phyloP scores from a whole-genome alignment of 30 jellyfish, hydroid and myxozoan species.

The Aurelia aurita region DNA sequence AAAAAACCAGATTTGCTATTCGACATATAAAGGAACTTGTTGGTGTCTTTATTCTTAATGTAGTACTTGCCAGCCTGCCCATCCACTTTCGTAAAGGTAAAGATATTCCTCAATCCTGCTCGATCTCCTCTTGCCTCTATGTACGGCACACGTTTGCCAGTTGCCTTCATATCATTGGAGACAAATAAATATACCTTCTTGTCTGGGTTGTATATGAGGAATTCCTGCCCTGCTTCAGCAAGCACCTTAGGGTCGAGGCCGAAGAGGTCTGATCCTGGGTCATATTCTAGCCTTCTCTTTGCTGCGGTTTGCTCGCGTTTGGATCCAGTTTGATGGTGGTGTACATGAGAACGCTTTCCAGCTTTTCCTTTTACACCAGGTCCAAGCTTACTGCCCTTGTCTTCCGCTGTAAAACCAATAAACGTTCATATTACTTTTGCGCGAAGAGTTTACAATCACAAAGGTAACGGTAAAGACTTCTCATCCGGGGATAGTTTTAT shows the following conservation, averaged over 20 bases:
- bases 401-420: too few species aligned
- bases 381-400: too few species aligned
- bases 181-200: conserved; percentile 15
- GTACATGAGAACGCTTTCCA: not conserved
- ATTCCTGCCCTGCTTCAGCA: conserved; percentile 39
- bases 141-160: conserved; percentile 31
- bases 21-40: conserved; percentile 15
- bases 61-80: conserved; percentile 5
- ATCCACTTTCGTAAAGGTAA: conserved; percentile 5
- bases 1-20: conserved; percentile 42
- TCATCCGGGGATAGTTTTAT: too few species aligned
- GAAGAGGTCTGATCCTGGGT: conserved; percentile 6
- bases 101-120: conserved; percentile 33
- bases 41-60: conserved; percentile 22
- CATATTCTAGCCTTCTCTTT: conserved; percentile 26
- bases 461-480: too few species aligned
- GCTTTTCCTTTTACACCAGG: not conserved
- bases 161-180: conserved; percentile 29
- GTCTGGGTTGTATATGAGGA: conserved; percentile 39
- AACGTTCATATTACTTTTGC: too few species aligned
- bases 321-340: not conserved
- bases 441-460: too few species aligned
- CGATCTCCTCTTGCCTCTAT: conserved; percentile 42
- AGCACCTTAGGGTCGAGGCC: conserved; percentile 37
- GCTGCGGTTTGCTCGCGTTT: conserved; percentile 1